Conservation (phyloP, 2,797 vertebrate species). For the Poeciliopsis infans region DNA sequence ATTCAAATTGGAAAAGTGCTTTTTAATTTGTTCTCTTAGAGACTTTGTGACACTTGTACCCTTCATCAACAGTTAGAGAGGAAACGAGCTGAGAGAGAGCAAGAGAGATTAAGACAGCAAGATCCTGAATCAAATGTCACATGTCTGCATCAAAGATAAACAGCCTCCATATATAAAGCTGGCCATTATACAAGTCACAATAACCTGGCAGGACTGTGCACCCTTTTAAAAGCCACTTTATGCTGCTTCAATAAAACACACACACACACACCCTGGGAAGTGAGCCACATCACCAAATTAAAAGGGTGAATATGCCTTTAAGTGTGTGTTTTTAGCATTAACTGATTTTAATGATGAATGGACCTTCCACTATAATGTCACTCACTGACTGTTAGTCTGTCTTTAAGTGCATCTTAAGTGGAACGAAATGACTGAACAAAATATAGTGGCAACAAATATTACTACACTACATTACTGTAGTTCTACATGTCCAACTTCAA, state of each 20-base stretch:
- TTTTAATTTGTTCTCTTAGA: background rate
- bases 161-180: background rate
- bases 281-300: background rate
- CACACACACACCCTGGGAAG: background rate
- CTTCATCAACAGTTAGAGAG: background rate
- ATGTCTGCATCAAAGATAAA: background rate
- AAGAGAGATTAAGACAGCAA: background rate
- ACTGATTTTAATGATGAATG: background rate
- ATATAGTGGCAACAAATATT: background rate
- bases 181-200: background rate
- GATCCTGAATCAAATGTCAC: background rate
- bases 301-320: background rate
- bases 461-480: too few relatives aligned
- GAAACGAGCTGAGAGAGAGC: background rate
- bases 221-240: background rate
- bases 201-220: background rate
- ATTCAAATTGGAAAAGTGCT: background rate
- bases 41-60: background rate
- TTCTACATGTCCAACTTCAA: background rate
- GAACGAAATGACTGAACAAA: background rate
- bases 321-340: background rate
- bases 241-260: background rate
- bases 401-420: background rate
- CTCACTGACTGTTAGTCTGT: background rate
- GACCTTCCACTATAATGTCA: background rate